Base-by-base conservation (phyloP, 2,113 vertebrate species). In the Tautogolabrus adspersus region DNA sequence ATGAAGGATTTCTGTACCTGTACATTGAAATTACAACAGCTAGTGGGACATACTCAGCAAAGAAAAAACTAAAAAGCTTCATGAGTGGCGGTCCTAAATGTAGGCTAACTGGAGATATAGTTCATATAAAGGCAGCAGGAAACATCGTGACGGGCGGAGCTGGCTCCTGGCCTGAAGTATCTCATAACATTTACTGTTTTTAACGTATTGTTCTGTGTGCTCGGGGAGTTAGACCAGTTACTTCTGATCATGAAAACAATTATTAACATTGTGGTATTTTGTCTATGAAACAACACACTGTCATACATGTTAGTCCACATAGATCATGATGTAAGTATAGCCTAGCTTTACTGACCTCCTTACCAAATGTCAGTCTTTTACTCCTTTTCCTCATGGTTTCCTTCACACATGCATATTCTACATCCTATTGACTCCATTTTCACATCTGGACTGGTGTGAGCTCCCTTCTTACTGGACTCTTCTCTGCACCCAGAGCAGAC, bases 381-480 rank as follows among this genome's bases (percentile, higher is more conserved):
- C 86, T 87, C 82, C 63, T 88, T 88, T 84, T 87, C 80, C 83
- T 92, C 83, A 84, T 91, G 91, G 85, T 88, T 81, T 78, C 60
- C 16, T 84, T 85, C 68, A 80, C 67, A 87, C 87, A 79, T 91
- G 87, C 89, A 93, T 89, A 77, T 21, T 44, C 54, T 90, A 86
- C 87, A 92, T 93, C 87, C 75, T 82, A 90, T 83, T 90, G 85
- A 85, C 85, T 92, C 87, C 83, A 88, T 83, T 89, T 89, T 91
- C 85, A 89, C 79, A 70, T 72, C 71, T 58, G 75, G 87, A 75
- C 76, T 61, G 38, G 30, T 63, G 70, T 72, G 63, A 64, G 76
- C 54, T 72, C 72, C 61, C 38, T 34, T 81, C 77, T 46, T 77
- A 64, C 75, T 66, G 75, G 65, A 60, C 66, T 84, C 75, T 46